phyloP scores from a whole-genome alignment of 1,140 invertebrate genomes.

The Maniola jurtina region DNA sequence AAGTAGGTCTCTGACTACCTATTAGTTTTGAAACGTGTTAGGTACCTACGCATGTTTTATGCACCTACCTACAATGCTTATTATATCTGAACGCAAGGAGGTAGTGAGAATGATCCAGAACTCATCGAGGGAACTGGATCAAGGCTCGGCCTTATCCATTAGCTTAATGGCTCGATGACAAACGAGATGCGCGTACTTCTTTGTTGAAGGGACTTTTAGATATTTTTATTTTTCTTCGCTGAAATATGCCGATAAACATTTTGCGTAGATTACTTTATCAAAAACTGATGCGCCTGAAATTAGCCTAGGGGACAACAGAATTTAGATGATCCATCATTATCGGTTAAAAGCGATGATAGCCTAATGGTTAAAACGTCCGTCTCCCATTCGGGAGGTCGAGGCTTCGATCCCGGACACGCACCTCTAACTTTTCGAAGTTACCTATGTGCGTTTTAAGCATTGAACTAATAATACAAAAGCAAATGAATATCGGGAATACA shows the following conservation, averaged over 20 bases:
- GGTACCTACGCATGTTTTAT: background rate
- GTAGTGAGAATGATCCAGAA: constrained; percentile 45
- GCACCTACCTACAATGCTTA: background rate
- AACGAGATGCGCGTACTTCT: constrained; percentile 26
- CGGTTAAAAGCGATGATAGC: too few species aligned
- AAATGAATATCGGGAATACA: too few species aligned
- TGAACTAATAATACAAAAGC: too few species aligned
- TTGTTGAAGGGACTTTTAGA: constrained; percentile 1
- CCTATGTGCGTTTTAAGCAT: too few species aligned
- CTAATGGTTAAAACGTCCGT: too few species aligned
- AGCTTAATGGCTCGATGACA: constrained; percentile 50
- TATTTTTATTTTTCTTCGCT: background rate
- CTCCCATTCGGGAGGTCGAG: too few species aligned
- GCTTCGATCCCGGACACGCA: too few species aligned
- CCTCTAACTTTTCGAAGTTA: too few species aligned
- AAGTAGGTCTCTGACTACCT: too few species aligned
- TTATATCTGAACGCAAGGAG: constrained; percentile 4
- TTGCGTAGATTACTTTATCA: background rate
- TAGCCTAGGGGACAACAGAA: too few species aligned
- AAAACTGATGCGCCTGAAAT: background rate
- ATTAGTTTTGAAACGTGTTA: background rate
- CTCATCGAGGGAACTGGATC: constrained; percentile 56
- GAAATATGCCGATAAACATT: background rate
- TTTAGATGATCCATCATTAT: too few species aligned
- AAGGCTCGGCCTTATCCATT: constrained; percentile 65